A percentile compares a stretch with the other conserved stretches of the same genome.
phyloP scores from a whole-genome alignment of 2,113 vertebrate species.

The Zingel zingel region DNA sequence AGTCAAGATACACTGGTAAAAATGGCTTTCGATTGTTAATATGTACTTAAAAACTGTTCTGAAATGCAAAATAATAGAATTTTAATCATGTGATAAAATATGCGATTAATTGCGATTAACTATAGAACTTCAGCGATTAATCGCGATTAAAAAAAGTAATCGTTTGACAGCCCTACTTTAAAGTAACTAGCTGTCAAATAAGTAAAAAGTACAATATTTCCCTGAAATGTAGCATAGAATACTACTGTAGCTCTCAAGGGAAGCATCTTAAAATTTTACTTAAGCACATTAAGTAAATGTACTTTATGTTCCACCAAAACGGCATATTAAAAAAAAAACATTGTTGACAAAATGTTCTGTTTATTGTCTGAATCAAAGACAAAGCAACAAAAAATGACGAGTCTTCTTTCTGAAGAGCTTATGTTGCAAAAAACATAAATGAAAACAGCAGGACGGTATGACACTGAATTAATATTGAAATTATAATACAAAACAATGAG shows the following conservation, averaged over 20 bases:
- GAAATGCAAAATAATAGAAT: too few species aligned
- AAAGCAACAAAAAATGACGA: neutral
- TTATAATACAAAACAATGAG: neutral
- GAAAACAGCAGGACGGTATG: neutral
- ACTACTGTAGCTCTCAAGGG: neutral
- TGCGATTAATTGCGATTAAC: too few species aligned
- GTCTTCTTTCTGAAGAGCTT: constrained; percentile 11
- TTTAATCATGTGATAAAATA: too few species aligned
- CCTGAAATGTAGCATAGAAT: neutral
- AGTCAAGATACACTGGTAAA: too few species aligned
- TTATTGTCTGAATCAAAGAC: constrained; percentile 34
- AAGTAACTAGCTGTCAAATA: neutral
- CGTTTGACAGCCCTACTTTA: too few species aligned
- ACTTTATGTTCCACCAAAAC: neutral
- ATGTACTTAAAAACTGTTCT: too few species aligned
- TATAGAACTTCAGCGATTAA: too few species aligned
- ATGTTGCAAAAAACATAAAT: neutral
- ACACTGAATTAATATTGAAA: constrained; percentile 6
- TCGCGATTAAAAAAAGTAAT: too few species aligned
- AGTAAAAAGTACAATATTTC: neutral
- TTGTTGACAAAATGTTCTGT: constrained; percentile 7
- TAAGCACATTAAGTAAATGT: too few species aligned
- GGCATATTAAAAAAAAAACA: neutral
- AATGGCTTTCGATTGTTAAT: too few species aligned
- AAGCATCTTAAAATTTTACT: neutral